Base-by-base conservation (phyloP, 2,113 vertebrate species). In the Meleagris gallopavo region DNA sequence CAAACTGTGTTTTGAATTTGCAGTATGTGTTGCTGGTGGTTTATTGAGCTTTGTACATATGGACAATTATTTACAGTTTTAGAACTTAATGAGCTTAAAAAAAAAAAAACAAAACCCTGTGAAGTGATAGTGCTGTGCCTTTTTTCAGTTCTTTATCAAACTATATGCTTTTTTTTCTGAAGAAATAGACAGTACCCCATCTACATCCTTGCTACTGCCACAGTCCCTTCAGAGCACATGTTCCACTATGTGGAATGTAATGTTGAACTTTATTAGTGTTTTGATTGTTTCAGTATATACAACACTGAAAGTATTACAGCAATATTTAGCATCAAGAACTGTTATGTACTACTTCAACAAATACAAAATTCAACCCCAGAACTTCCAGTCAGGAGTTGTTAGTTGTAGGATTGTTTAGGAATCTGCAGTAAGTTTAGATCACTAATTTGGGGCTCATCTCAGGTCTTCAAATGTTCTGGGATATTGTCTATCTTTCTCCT, bases 41-140 rank as follows among this genome's bases (percentile, higher is more conserved):
- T 96, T 95, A 77, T 93, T 97, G 96, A 97, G 97, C 97, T 98
- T 98, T 98, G 98, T 98, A 98, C 96, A 98, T 97, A 96, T 97
- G 97, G 97, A 97, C 97, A 96, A 75, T 97, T 97, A 97, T 97
- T 91, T 98, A 97, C 97, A 97, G 97, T 96, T 98, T 97, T 98
- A 98, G 98, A 97, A 96, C 78, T 96, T 96, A 97, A 96, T 69
- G 97, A 97, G 95, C 97, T 97, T 95, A 96, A 86, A 92, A 87
- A 83, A 96, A 86, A 92, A 86, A 77, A 91, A n/a, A n/a, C n/a
- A n/a, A 61, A 73, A 84, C 97, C 97, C 96, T 98, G 98, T 98
- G 98, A 97, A 98, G 98, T 97, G 97, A 97, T 98, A 98, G 98
- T 99, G 98, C 98, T 97, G 98, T 99, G 99, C 98, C 98, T 99